These are phyloP conservation scores for Siniperca scherzeri DNA, from an alignment of 2,797 vertebrate species.

Conservation along the genomic window DNA sequence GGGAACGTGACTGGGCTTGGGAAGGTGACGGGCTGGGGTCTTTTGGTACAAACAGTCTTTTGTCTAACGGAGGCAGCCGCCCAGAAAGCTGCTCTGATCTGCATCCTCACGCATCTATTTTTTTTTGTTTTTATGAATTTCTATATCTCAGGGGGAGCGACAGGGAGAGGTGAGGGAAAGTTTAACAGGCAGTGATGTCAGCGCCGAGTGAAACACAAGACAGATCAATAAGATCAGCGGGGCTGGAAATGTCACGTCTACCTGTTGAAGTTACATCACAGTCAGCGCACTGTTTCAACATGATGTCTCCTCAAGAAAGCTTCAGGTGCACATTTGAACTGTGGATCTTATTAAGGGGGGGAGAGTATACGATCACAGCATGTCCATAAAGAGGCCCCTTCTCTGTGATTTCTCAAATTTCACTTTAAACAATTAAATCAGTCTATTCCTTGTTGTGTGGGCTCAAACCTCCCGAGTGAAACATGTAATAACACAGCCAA, in stretches of 20 bases:
- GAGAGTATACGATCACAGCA: neutral
- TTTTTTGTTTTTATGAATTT: conserved; percentile 44
- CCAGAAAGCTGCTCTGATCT: conserved; percentile 66
- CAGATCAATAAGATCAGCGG: conserved; percentile 66
- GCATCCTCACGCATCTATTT: conserved; percentile 51
- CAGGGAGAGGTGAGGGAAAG: conserved; percentile 74
- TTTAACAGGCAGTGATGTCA: conserved; percentile 73
- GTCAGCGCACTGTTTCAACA: conserved; percentile 35
- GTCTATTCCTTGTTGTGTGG: conserved; percentile 15
- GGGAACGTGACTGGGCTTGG: conserved; percentile 52
- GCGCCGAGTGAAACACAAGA: conserved; percentile 57
- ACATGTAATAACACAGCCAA: conserved; percentile 56
- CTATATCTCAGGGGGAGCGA: conserved; percentile 22
- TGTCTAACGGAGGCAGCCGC: conserved; percentile 68
- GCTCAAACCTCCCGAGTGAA: conserved; percentile 48
- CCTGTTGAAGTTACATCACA: conserved; percentile 52
- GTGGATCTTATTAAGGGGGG: neutral
- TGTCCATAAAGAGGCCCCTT: neutral
- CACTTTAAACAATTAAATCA: conserved; percentile 1
- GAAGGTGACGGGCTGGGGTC: conserved; percentile 48
- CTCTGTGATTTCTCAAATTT: too few species aligned
- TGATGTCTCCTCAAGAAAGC: conserved; percentile 8
- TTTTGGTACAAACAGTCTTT: conserved; percentile 69
- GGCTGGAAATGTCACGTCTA: conserved; percentile 51
- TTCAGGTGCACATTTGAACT: conserved; percentile 25